These are phyloP conservation scores for Electrophaes corylata DNA, from an alignment of 2,888 invertebrate genomes.

Conservation along the genomic window DNA sequence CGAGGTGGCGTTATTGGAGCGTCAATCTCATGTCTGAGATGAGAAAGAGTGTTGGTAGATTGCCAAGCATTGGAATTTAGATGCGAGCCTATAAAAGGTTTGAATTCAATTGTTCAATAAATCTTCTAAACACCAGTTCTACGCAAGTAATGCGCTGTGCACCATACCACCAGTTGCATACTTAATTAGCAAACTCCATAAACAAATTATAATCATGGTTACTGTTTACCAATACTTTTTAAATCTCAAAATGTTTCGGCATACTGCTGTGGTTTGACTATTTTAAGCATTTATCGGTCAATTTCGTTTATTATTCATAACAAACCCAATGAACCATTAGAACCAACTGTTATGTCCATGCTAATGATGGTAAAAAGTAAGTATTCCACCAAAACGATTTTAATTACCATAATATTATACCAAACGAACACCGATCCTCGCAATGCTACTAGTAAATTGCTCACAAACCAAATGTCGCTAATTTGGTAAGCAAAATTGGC, in stretches of 20 bases:
- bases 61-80: too few relatives aligned
- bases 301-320: conserved; percentile 11
- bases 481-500: too few relatives aligned
- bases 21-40: too few relatives aligned
- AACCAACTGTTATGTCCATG: conserved; percentile 10
- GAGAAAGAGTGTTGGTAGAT: too few relatives aligned
- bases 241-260: conserved; percentile 2
- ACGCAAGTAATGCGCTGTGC: too few relatives aligned
- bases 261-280: background rate
- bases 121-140: too few relatives aligned
- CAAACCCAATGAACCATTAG: conserved; percentile 10
- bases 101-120: too few relatives aligned
- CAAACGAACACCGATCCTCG: background rate
- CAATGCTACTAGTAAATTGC: background rate
- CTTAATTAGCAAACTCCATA: too few relatives aligned
- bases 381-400: conserved; percentile 8
- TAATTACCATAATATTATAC: conserved; percentile 8
- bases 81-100: too few relatives aligned
- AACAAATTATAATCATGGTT: background rate
- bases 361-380: conserved; percentile 25
- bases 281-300: conserved; percentile 11
- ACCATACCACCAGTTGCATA: too few relatives aligned
- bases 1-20: too few relatives aligned
- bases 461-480: background rate
- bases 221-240: background rate